A percentile compares a stretch with the other conserved stretches of the same genome.
Evolutionary conservation across 2,113 vertebrate genomes (phyloP).

Genomic region (Varanus salvator): DNA sequence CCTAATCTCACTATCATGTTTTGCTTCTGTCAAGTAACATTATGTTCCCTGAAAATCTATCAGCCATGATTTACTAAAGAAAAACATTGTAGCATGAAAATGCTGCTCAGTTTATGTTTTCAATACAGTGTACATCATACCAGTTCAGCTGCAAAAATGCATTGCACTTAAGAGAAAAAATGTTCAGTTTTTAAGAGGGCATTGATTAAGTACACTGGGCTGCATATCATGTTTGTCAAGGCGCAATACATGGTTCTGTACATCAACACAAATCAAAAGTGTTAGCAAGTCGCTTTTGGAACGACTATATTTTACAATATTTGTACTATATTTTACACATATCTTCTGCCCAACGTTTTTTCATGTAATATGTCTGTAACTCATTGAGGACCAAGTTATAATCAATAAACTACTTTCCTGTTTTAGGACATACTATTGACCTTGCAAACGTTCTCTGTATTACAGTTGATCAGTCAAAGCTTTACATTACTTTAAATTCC

Average conservation of each 20-base stretch:
- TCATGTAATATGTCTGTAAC: constrained; percentile 10
- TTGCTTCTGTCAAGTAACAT: neutral
- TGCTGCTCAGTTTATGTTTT: neutral
- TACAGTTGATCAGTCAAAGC: neutral
- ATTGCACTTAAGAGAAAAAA: neutral
- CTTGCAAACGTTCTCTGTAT: neutral
- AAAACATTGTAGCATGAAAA: neutral
- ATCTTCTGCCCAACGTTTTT: constrained; percentile 1
- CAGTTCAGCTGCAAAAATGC: neutral
- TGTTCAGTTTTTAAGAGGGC: neutral
- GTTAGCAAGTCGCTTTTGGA: constrained; percentile 1
- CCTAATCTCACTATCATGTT: constrained; percentile 1
- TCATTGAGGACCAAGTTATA: neutral
- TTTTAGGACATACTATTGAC: neutral
- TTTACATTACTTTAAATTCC: neutral
- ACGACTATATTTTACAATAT: neutral
- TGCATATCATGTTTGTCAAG: neutral
- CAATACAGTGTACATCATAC: neutral
- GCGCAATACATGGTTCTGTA: fast-evolving
- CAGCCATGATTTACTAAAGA: neutral
- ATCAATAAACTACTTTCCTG: neutral
- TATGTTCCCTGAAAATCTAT: neutral
- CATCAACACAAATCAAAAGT: constrained; percentile 25
- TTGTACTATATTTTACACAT: neutral
- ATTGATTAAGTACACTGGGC: neutral